Conservation (phyloP, 1,140 invertebrate genomes). For the Dendrolimus kikuchii region DNA sequence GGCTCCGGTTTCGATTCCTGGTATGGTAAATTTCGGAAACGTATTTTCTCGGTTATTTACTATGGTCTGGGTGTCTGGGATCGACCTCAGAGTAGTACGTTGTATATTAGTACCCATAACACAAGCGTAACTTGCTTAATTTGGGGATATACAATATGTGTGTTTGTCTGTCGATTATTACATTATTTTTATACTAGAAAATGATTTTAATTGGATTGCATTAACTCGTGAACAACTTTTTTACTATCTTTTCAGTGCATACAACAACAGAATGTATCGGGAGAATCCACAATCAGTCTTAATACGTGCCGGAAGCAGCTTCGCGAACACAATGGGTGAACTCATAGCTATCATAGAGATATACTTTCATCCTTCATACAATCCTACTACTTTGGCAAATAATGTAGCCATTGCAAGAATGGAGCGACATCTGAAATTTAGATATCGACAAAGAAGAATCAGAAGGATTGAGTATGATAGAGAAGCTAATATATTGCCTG, state of each 20-base stretch:
- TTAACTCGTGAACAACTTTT: not conserved
- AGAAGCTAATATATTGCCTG: not conserved
- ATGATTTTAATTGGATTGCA: no score
- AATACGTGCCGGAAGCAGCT: slow-evolving; percentile 18
- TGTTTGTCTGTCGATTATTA: no score
- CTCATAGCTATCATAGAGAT: slow-evolving; percentile 9
- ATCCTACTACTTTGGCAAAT: slow-evolving; percentile 13
- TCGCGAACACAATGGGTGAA: slow-evolving; percentile 9
- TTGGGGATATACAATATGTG: no score
- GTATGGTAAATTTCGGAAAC: no score
- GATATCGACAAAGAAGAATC: slow-evolving; percentile 10
- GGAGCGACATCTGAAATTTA: slow-evolving; percentile 1
- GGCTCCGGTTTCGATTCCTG: no score
- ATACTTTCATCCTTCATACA: slow-evolving; percentile 18
- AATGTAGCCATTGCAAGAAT: slow-evolving; percentile 21
- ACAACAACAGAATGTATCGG: slow-evolving; percentile 2
- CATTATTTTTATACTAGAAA: no score
- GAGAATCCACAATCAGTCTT: slow-evolving; percentile 9
- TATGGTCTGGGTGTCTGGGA: no score
- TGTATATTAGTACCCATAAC: no score
- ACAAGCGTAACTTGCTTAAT: no score
- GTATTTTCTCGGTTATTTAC: no score
- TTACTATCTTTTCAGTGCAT: slow-evolving; percentile 5
- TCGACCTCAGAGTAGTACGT: no score
- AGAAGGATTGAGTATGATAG: slow-evolving; percentile 15